Conservation (phyloP, 2,888 invertebrate species). For the Drosophila antonietae region DNA sequence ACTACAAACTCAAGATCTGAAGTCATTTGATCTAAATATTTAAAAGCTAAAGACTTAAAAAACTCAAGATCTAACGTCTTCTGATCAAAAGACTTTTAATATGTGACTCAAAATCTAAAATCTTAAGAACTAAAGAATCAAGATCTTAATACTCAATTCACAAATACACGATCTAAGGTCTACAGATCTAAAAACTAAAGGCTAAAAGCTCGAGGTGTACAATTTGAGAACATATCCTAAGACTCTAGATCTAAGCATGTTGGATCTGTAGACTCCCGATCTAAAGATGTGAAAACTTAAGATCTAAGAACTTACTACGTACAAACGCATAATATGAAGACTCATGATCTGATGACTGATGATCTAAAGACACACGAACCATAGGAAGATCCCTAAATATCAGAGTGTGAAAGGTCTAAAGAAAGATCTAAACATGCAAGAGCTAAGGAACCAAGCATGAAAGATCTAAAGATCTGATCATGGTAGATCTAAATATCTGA, state of each 20-base stretch:
- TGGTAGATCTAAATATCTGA: too few relatives aligned
- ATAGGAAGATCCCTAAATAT: too few relatives aligned
- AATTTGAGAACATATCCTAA: not conserved
- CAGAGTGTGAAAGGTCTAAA: too few relatives aligned
- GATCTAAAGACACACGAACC: too few relatives aligned
- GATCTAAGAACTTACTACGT: too few relatives aligned
- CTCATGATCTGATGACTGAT: too few relatives aligned
- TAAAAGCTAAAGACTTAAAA: not conserved
- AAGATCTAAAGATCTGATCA: too few relatives aligned
- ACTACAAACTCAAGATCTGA: not conserved
- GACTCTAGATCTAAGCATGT: not conserved
- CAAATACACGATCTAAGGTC: too few relatives aligned
- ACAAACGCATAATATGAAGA: too few relatives aligned
- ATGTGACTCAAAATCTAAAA: not conserved
- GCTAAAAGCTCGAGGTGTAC: not conserved
- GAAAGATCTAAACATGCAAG: not conserved
- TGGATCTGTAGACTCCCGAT: not conserved
- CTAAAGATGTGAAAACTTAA: not conserved
- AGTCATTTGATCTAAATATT: not conserved
- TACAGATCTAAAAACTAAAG: not conserved
- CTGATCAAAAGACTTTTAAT: not conserved
- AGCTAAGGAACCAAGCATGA: not conserved
- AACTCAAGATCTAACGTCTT: not conserved
- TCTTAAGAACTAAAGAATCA: not conserved
- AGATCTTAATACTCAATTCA: not conserved